Evolutionary conservation across 2,888 invertebrate species (phyloP).

Genomic region (Arctia plantaginis): DNA sequence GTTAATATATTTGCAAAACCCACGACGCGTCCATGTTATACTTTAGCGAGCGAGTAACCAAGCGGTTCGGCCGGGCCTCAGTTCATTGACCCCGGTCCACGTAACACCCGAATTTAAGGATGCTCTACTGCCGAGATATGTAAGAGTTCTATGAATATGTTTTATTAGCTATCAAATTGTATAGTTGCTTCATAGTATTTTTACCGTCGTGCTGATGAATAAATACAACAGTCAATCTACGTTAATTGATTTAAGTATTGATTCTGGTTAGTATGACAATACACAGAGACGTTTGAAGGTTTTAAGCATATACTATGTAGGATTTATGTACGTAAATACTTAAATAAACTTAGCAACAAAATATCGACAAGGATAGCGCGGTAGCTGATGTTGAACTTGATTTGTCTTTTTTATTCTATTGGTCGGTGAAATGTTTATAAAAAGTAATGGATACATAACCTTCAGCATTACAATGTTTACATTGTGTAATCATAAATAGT

Average conservation of each 20-base stretch:
- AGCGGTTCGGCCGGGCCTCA: constrained; percentile 64
- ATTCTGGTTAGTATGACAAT: background rate
- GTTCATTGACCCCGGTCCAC: constrained; percentile 70
- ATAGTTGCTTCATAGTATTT: constrained; percentile 8
- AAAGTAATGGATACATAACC: background rate
- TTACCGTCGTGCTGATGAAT: too few species aligned
- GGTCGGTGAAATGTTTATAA: background rate
- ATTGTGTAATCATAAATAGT: background rate
- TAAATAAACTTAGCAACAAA: background rate
- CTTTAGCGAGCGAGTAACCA: constrained; percentile 48
- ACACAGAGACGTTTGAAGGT: too few species aligned
- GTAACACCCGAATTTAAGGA: constrained; percentile 74
- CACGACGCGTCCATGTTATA: constrained; percentile 50
- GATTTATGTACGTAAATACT: too few species aligned
- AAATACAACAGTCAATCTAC: background rate
- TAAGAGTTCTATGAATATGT: constrained; percentile 39
- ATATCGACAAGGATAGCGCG: background rate
- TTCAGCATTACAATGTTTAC: background rate
- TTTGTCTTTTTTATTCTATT: background rate
- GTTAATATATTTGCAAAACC: constrained; percentile 25
- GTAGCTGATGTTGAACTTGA: background rate
- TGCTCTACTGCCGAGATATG: constrained; percentile 39
- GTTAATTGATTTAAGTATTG: background rate
- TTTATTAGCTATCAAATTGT: constrained; percentile 33
- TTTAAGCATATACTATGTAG: background rate